These are phyloP conservation scores for Pelecanoides urinatrix DNA, from an alignment of 2,113 vertebrate genomes.

Conservation along the genomic window DNA sequence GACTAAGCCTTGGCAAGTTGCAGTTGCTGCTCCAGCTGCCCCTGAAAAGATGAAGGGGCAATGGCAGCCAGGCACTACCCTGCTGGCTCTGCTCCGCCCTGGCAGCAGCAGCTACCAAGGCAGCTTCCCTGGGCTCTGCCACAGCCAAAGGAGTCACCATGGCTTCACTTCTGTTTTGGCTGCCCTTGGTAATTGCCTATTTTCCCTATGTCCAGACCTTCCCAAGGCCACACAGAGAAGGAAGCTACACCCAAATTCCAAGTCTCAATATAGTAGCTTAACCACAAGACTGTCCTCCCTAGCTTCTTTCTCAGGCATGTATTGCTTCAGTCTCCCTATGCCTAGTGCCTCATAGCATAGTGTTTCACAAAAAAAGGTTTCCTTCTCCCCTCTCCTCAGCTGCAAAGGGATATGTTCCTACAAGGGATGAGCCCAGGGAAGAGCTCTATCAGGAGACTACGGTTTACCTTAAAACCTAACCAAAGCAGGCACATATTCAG, in stretches of 20 bases:
- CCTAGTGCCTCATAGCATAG: background rate
- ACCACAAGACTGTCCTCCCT: background rate
- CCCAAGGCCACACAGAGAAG: background rate
- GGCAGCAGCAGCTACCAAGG: background rate
- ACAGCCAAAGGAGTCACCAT: background rate
- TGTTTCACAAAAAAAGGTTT: background rate
- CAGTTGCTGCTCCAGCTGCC: background rate
- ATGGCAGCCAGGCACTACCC: background rate
- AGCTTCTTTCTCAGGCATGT: background rate
- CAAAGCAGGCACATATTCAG: background rate
- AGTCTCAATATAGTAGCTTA: constrained; percentile 11
- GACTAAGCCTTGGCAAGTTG: background rate
- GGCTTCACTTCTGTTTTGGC: constrained; percentile 6
- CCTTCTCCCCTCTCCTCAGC: background rate
- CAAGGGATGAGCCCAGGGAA: background rate
- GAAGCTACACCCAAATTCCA: constrained; percentile 11
- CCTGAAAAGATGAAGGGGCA: background rate
- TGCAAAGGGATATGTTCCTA: background rate
- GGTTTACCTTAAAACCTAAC: background rate
- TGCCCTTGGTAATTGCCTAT: background rate
- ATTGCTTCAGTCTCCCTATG: background rate
- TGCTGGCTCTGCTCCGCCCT: background rate
- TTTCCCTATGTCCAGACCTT: background rate
- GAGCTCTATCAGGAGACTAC: background rate
- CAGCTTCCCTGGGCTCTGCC: background rate